A percentile compares a stretch with the other conserved stretches of the same genome.
Evolutionary conservation across 2,797 vertebrate species (phyloP).

Genomic region (Mustela erminea): DNA sequence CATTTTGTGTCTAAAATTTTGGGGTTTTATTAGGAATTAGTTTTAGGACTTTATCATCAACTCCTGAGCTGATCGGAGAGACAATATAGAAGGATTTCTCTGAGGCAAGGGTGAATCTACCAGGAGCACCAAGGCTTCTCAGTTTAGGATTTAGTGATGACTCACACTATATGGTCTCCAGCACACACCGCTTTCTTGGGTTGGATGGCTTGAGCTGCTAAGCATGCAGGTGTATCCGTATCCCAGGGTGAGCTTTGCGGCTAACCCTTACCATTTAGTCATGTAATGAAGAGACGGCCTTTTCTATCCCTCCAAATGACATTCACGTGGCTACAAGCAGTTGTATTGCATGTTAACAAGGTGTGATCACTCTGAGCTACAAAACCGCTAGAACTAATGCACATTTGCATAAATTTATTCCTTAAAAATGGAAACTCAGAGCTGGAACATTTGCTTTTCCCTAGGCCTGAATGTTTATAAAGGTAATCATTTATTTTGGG

Average conservation of each 20-base stretch:
- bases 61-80: slow-evolving; percentile 54
- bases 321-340: not conserved
- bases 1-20: slow-evolving; percentile 44
- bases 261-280: not conserved
- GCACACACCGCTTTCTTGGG: not conserved
- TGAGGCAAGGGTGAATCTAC: slow-evolving; percentile 48
- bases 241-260: not conserved
- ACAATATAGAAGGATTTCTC: slow-evolving; percentile 61
- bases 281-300: not conserved
- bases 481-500: slow-evolving; percentile 27
- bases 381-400: slow-evolving; percentile 18
- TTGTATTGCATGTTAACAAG: slow-evolving; percentile 57
- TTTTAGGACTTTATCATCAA: slow-evolving; percentile 51
- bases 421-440: slow-evolving; percentile 33
- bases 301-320: slow-evolving; percentile 52
- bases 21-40: slow-evolving; percentile 56
- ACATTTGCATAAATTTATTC: slow-evolving; percentile 51
- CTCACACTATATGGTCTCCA: not conserved
- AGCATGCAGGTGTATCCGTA: not conserved
- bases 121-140: not conserved
- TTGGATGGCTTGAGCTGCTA: not conserved
- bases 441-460: slow-evolving; percentile 36
- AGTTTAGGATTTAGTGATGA: not conserved
- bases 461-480: slow-evolving; percentile 13
- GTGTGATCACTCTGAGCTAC: not conserved